phyloP scores from a whole-genome alignment of 92 coral and sea anemone genomes.

The Actinernus sp. region DNA sequence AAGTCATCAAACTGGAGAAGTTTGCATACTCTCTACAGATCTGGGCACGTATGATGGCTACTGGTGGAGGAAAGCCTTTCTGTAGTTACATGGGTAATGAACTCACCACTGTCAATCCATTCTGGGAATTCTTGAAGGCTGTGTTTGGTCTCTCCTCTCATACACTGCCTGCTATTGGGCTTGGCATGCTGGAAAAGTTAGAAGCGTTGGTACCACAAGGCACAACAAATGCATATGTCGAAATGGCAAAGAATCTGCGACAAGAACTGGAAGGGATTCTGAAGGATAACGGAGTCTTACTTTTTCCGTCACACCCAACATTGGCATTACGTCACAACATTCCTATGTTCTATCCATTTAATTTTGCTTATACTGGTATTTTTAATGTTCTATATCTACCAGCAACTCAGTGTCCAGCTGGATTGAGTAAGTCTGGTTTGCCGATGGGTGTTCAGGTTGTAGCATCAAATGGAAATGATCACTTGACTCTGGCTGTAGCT shows the following conservation, averaged over 20 bases:
- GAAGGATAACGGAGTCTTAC: conserved; percentile 85
- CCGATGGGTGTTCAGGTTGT: conserved; percentile 93
- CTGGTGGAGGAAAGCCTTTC: conserved; percentile 85
- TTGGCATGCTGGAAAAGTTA: conserved; percentile 84
- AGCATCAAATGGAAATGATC: conserved; percentile 81
- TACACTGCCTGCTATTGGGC: conserved; percentile 93
- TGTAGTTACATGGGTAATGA: conserved; percentile 83
- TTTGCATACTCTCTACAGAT: conserved; percentile 85
- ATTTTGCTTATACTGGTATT: conserved; percentile 90
- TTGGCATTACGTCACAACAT: conserved; percentile 77
- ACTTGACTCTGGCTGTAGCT: conserved; percentile 86
- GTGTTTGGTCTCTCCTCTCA: conserved; percentile 79
- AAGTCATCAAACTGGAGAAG: conserved; percentile 72
- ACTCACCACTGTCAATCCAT: conserved; percentile 61
- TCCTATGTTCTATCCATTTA: conserved; percentile 81
- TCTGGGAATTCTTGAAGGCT: conserved; percentile 88
- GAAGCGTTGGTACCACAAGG: conserved; percentile 75
- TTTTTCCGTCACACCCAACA: conserved; percentile 94
- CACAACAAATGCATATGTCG: conserved; percentile 58
- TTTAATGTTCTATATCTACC: conserved; percentile 93
- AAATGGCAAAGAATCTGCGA: conserved; percentile 75
- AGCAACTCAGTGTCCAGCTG: conserved; percentile 91
- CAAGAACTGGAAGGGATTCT: conserved; percentile 79
- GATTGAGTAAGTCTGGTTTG: conserved; percentile 73
- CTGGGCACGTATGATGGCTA: conserved; percentile 93